phyloP scores from a whole-genome alignment of 2,113 vertebrate species.

The Periophthalmodon schlosseri region DNA sequence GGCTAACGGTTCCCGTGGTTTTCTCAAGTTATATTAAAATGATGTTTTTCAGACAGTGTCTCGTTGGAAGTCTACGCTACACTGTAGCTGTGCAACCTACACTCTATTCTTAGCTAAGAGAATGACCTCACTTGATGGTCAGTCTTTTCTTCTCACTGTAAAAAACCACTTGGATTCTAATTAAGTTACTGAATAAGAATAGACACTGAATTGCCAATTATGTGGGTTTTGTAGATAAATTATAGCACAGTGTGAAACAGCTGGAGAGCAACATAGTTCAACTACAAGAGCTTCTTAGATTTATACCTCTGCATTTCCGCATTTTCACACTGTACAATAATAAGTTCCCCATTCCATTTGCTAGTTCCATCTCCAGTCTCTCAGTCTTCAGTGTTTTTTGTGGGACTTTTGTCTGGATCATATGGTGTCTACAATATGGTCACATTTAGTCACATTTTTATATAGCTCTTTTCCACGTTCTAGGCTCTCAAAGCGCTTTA shows the following conservation, averaged over 20 bases:
- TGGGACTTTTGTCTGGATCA: too few species aligned
- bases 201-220: background rate
- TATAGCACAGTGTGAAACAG: background rate
- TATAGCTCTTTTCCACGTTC: too few species aligned
- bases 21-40: constrained; percentile 13
- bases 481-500: too few species aligned
- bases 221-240: background rate
- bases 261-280: background rate
- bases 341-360: background rate
- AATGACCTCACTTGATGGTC: constrained; percentile 1
- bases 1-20: background rate
- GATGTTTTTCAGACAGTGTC: constrained; percentile 8
- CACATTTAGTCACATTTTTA: too few species aligned
- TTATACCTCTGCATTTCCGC: background rate
- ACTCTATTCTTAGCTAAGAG: constrained; percentile 45
- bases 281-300: background rate
- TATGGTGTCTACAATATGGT: too few species aligned
- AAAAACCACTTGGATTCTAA: constrained; percentile 8
- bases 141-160: constrained; percentile 8
- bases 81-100: constrained; percentile 32
- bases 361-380: background rate
- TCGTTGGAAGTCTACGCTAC: constrained; percentile 3
- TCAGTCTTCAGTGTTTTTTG: background rate
- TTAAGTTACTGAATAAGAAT: background rate
- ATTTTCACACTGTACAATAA: background rate